Evolutionary conservation across 2,113 vertebrate species (phyloP).

Genomic region (Chauna torquata): DNA sequence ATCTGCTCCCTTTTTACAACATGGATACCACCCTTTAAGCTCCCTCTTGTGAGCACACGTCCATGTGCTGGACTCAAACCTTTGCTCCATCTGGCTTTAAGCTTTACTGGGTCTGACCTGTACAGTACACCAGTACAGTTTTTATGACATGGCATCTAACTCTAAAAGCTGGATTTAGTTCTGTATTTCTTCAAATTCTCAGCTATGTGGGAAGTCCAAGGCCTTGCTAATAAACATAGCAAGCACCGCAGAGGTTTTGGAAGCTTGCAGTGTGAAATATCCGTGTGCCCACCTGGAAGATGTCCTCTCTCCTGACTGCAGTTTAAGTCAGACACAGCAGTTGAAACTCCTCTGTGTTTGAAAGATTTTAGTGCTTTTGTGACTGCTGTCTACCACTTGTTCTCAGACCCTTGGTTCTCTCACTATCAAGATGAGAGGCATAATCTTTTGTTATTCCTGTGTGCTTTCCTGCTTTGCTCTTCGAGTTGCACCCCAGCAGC

Average conservation of each 20-base stretch:
- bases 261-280: not conserved
- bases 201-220: not conserved
- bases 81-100: not conserved
- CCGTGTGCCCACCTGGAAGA: not conserved
- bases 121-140: not conserved
- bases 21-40: too few species aligned
- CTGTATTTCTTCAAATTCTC: not conserved
- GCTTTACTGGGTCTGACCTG: not conserved
- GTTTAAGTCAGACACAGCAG: not conserved
- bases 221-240: not conserved
- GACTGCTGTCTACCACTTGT: not conserved
- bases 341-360: not conserved
- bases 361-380: not conserved
- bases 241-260: not conserved
- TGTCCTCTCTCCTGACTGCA: not conserved
- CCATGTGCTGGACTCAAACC: not conserved
- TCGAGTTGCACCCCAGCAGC: accelerated
- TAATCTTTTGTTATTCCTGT: not conserved
- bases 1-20: too few species aligned
- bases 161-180: not conserved
- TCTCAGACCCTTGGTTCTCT: not conserved
- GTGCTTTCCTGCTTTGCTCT: not conserved
- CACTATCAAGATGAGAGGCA: not conserved
- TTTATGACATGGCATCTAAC: not conserved
- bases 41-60: not conserved